Evolutionary conservation across 2,797 vertebrate genomes (phyloP).

Genomic region (Platyrinchus mystaceus): DNA sequence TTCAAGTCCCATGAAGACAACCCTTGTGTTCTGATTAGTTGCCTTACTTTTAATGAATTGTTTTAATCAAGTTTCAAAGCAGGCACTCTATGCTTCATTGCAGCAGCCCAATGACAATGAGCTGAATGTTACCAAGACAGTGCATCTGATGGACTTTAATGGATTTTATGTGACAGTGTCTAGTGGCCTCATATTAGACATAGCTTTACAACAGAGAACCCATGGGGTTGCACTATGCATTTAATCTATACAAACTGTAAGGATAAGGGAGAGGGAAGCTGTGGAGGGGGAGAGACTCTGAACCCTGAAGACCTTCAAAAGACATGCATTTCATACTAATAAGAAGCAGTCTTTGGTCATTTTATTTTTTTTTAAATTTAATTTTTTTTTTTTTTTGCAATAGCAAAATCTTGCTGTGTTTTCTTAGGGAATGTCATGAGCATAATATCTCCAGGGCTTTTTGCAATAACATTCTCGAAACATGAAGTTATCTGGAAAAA

Average conservation of each 20-base stretch:
- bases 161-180: slow-evolving; percentile 71
- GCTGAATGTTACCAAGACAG: slow-evolving; percentile 66
- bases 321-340: slow-evolving; percentile 62
- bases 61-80: slow-evolving; percentile 76
- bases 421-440: slow-evolving; percentile 9
- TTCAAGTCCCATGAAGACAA: slow-evolving; percentile 63
- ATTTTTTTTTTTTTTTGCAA: neutral
- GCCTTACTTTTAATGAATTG: slow-evolving; percentile 73
- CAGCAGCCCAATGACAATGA: slow-evolving; percentile 68
- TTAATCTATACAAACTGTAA: slow-evolving; percentile 69
- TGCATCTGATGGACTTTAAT: slow-evolving; percentile 73
- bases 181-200: slow-evolving; percentile 69
- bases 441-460: slow-evolving; percentile 41
- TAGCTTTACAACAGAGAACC: slow-evolving; percentile 68
- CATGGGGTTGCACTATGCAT: slow-evolving; percentile 64
- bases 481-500: slow-evolving; percentile 71
- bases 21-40: slow-evolving; percentile 58
- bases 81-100: slow-evolving; percentile 71
- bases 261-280: slow-evolving; percentile 47
- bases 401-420: neutral
- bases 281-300: slow-evolving; percentile 44
- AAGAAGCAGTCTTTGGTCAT: slow-evolving; percentile 9
- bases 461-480: slow-evolving; percentile 17
- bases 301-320: slow-evolving; percentile 65
- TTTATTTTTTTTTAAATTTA: neutral